A percentile compares a stretch with the other conserved stretches of the same genome.
phyloP scores from a whole-genome alignment of 2,113 vertebrate genomes.

The Dicaeum eximium region DNA sequence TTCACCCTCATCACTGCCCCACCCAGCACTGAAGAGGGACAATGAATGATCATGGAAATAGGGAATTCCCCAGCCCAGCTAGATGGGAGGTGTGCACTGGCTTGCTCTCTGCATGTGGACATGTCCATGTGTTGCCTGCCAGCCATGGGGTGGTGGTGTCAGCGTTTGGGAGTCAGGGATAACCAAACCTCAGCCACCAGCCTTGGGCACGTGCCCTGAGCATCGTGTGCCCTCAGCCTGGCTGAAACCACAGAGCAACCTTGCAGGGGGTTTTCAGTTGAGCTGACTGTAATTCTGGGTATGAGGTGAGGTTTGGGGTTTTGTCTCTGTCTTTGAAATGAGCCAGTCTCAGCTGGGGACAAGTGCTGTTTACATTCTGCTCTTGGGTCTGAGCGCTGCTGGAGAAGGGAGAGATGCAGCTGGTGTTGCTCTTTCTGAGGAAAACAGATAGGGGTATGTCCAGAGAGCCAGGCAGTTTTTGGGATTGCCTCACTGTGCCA shows the following conservation, averaged over 20 bases:
- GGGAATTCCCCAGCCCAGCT: neutral
- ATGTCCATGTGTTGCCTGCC: rapidly evolving
- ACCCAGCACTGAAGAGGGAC: neutral
- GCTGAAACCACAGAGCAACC: neutral
- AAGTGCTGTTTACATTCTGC: neutral
- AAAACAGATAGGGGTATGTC: neutral
- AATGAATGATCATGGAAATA: neutral
- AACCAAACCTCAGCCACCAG: neutral
- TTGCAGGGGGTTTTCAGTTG: neutral
- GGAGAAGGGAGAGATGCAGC: neutral
- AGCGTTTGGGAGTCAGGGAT: neutral
- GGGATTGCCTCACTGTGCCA: neutral
- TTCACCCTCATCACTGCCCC: neutral
- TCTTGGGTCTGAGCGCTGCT: neutral
- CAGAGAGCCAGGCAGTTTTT: neutral
- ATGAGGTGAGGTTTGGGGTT: neutral
- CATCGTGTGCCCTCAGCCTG: rapidly evolving
- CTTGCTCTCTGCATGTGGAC: rapidly evolving
- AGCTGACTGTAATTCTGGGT: neutral
- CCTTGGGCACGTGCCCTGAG: neutral
- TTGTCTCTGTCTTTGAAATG: neutral
- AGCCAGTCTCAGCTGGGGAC: neutral
- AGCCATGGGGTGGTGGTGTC: neutral
- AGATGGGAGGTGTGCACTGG: neutral
- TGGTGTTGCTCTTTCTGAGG: neutral